phyloP scores from a whole-genome alignment of 35 echinoderm and acorn worm species.

The Lytechinus pictus region DNA sequence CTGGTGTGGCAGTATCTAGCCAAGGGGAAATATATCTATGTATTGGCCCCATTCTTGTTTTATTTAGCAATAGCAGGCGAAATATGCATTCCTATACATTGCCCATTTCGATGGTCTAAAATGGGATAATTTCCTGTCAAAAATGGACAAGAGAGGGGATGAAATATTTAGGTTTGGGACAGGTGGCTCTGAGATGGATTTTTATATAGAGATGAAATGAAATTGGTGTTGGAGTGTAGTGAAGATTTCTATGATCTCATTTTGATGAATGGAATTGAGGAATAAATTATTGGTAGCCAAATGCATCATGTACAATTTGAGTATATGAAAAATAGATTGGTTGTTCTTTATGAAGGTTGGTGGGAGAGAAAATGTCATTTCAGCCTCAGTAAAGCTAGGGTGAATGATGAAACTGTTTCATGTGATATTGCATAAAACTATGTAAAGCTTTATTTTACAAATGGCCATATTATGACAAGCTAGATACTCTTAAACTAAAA shows the following conservation, averaged over 20 bases:
- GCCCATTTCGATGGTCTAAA: not conserved
- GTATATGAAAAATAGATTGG: not conserved
- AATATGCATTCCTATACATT: not conserved
- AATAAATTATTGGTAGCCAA: not conserved
- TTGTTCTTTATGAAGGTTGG: not conserved
- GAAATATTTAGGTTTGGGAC: not conserved
- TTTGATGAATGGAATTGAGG: not conserved
- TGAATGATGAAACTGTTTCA: not conserved
- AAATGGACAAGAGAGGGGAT: not conserved
- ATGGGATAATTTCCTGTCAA: not conserved
- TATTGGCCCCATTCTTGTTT: not conserved
- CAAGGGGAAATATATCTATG: not conserved
- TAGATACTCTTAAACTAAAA: too few species aligned
- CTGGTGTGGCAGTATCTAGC: not conserved
- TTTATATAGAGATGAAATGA: not conserved
- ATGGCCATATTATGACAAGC: too few species aligned
- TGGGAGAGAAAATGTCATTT: not conserved
- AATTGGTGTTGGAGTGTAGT: not conserved
- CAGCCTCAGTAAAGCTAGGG: not conserved
- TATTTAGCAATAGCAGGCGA: not conserved
- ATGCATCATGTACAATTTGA: constrained; percentile 4
- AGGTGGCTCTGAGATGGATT: not conserved
- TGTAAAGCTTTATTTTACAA: too few species aligned
- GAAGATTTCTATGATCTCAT: not conserved
- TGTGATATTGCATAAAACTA: too few species aligned